Percentiles rank a stretch among this genome's conserved stretches.
phyloP scores from a whole-genome alignment of 1,140 invertebrate genomes.

The Episyrphus balteatus region DNA sequence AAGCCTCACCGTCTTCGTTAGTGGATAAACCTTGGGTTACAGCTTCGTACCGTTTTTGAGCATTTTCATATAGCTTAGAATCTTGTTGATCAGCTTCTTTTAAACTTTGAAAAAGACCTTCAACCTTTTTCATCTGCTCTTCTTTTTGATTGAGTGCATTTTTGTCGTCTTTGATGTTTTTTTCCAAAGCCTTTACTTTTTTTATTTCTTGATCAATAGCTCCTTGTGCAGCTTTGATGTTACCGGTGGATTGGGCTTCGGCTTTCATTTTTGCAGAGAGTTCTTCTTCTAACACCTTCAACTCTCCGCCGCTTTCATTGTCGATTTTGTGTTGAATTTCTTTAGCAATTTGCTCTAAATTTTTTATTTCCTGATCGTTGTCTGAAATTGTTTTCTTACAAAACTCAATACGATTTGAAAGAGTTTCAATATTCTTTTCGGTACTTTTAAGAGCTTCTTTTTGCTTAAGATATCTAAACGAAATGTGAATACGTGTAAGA shows the following conservation, averaged over 20 bases:
- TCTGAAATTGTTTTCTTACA: slow-evolving; percentile 40
- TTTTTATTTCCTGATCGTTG: slow-evolving; percentile 43
- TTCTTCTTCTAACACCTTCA: slow-evolving; percentile 54
- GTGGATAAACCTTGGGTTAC: slow-evolving; percentile 70
- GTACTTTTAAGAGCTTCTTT: slow-evolving; percentile 17
- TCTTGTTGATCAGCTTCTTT: slow-evolving; percentile 56
- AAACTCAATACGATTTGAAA: slow-evolving; percentile 19
- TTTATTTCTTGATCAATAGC: slow-evolving; percentile 58
- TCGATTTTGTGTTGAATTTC: slow-evolving; percentile 47
- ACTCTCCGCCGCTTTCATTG: slow-evolving; percentile 49
- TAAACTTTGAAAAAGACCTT: slow-evolving; percentile 57
- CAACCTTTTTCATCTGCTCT: slow-evolving; percentile 52
- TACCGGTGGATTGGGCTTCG: slow-evolving; percentile 56
- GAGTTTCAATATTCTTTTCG: slow-evolving; percentile 19
- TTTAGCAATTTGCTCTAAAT: slow-evolving; percentile 42
- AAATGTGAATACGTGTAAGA: slow-evolving; percentile 48
- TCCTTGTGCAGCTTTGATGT: slow-evolving; percentile 57
- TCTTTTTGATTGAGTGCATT: slow-evolving; percentile 51
- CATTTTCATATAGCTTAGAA: slow-evolving; percentile 53
- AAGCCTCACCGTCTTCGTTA: slow-evolving; percentile 66
- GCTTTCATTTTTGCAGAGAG: slow-evolving; percentile 53
- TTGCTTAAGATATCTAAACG: slow-evolving; percentile 23
- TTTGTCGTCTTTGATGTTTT: slow-evolving; percentile 61
- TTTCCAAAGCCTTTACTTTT: slow-evolving; percentile 54
- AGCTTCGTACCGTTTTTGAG: slow-evolving; percentile 72